Evolutionary conservation across 2,113 vertebrate species (phyloP), one percentile per base, ranked within the genome.

Genomic region (Boulengeromyrus knoepffleri): DNA sequence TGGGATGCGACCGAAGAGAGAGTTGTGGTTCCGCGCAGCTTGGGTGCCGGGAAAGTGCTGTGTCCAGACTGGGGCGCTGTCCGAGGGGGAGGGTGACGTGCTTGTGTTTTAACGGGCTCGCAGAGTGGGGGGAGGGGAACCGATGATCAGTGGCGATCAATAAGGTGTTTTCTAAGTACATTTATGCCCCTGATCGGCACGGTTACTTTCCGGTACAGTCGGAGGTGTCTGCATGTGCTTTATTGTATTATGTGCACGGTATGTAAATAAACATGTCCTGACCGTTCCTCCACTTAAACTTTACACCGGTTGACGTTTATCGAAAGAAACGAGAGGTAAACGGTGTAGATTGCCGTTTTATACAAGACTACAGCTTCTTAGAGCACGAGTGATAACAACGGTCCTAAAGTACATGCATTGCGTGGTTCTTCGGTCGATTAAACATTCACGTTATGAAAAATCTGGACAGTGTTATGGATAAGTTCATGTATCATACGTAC

Each of bases 41-140:
- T 4, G 39, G 52, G 31, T 46, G 24, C 42, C 3, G 24, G 83
- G 52, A 36, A 42, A 74, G 19, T 42, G 10, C 42, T 47, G 42
- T 31, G 19, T 88, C 45, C 62, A 74, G 88, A 27, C 45, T 49
- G 58, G 88, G 88, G 74, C 52, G 77, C 89, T 62, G 80, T 62
- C 80, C 42, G 50, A 19, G 12, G 39, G 49, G 46, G 27, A 77
- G 88, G 88, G 88, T 88, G 56, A 62, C 58, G 66, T 52, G 74
- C 86, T 88, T 12, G 52, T 85, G 80, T 85, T 89, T 45, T 56
- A 53, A 85, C 62, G 52, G 74, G 83, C 74, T 89, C 2, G 52
- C 17, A 21, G 36, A 58, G 52, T 85, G 89, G 89, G 77, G 77
- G 89, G 80, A 83, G 70, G 88, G 70, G 70, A 27, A 39, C 19